phyloP scores from a whole-genome alignment of 2,113 vertebrate genomes.

The Stictonetta naevosa region DNA sequence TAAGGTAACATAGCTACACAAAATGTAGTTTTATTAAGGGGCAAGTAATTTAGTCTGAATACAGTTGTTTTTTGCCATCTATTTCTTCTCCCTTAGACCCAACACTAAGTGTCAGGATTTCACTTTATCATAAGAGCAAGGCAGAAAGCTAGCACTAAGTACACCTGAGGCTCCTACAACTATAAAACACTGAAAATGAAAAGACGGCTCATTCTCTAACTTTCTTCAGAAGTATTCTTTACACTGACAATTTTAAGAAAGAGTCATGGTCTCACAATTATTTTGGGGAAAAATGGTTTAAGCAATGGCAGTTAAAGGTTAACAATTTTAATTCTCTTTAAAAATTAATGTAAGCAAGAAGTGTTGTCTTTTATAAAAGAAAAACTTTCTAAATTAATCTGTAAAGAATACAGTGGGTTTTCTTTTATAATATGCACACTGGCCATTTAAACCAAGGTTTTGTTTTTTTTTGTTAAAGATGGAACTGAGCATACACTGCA shows the following conservation, averaged over 20 bases:
- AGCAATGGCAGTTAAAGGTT: not conserved
- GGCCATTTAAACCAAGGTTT: not conserved
- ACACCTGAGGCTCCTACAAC: not conserved
- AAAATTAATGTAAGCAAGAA: not conserved
- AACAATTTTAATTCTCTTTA: not conserved
- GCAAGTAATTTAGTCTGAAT: conserved; percentile 58
- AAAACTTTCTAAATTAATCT: not conserved
- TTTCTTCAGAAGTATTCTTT: not conserved
- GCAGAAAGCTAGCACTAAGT: not conserved
- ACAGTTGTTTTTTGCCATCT: conserved; percentile 1
- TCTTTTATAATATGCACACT: not conserved
- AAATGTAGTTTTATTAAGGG: conserved; percentile 49
- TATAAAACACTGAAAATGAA: not conserved
- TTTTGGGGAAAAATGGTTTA: not conserved
- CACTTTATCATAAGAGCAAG: conserved; percentile 3
- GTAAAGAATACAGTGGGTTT: not conserved
- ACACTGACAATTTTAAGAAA: not conserved
- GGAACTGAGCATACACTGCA: not conserved
- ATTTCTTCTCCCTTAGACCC: not conserved
- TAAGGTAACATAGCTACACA: not conserved
- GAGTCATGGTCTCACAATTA: not conserved
- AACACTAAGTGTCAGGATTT: conserved; percentile 41
- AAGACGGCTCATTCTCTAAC: not conserved
- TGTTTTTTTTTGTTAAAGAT: not conserved
- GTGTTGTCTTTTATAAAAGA: not conserved